Evolutionary conservation across 2,113 vertebrate species (phyloP), one percentile per base, ranked within the genome.

Genomic region (Muntiacus muntjak): DNA sequence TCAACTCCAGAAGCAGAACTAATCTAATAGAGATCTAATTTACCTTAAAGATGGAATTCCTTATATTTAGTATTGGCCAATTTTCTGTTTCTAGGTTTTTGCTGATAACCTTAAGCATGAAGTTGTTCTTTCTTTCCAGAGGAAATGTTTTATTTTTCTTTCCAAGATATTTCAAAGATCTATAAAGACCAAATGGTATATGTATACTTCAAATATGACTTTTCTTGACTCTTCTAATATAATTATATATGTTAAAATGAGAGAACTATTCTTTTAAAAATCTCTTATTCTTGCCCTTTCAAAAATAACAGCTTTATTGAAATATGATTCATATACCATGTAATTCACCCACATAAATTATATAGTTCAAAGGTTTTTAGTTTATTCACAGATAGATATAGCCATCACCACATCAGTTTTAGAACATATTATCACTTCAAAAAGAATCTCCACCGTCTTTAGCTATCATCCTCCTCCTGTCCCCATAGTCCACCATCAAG

Each of bases 51-150:
- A 79, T 84, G 85, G 8, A 28, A 88, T 33, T 19, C 16, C 26
- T 17, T 87, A 19, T 81, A 79, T 79, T 94, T 90, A 90, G 33
- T 25, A 28, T 5, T 67, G 23, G 30, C 17, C 26, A 60, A 30
- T 97, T 71, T 50, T 47, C 60, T 87, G 54, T 54, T 92, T 33
- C 64, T 82, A 87, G 91, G n/a, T 95, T 50, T 91, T 43, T 95
- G 84, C 83, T 78, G 95, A 87, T 91, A 88, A n/a, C 33, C n/a
- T 82, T 79, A 91, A 98, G n/a, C 74, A 45, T 90, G 21, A 92
- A 55, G n/a, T 55, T 55, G 40, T 78, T 95, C 6, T 92, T 94
- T 94, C 47, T 96, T 94, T 89, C 50, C 25, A 86, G 33, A 15
- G 52, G 43, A 95, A 78, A 90, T 95, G 33, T n/a, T 84, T 94